Conservation (phyloP, 2,888 invertebrate genomes). For the Rhamnusium bicolor region DNA sequence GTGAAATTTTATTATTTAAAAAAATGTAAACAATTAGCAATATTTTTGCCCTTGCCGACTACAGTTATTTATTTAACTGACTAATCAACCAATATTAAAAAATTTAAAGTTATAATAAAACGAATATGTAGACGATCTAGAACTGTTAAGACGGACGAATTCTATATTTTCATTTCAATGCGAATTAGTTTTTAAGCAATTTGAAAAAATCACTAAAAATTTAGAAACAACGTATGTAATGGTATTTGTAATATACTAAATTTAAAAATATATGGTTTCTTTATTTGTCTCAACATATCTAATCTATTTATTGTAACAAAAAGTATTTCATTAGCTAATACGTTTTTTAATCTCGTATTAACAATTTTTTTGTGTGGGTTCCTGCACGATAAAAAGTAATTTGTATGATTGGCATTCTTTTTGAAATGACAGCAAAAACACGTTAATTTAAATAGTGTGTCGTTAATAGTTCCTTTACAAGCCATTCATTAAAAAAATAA, state of each 20-base stretch:
- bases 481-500: constrained; percentile 27
- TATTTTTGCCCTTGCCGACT: too few relatives aligned
- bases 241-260: not conserved
- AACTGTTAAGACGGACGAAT: too few relatives aligned
- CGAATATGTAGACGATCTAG: too few relatives aligned
- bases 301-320: not conserved
- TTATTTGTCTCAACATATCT: not conserved
- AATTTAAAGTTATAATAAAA: too few relatives aligned
- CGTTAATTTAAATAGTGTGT: constrained; percentile 23
- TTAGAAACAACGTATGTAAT: not conserved
- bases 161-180: too few relatives aligned
- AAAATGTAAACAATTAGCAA: too few relatives aligned
- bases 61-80: too few relatives aligned
- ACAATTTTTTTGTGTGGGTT: constrained; percentile 25
- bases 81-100: too few relatives aligned
- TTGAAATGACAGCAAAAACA: constrained; percentile 27
- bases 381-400: constrained; percentile 19
- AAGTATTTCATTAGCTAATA: constrained; percentile 3
- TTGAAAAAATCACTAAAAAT: too few relatives aligned
- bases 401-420: constrained; percentile 30
- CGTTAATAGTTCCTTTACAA: constrained; percentile 8
- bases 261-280: not conserved
- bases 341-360: not conserved
- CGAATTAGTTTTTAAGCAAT: too few relatives aligned
- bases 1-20: too few relatives aligned